Percentiles rank a stretch among this genome's conserved stretches.
phyloP scores from a whole-genome alignment of 2,797 vertebrate species.

The Semotilus atromaculatus region DNA sequence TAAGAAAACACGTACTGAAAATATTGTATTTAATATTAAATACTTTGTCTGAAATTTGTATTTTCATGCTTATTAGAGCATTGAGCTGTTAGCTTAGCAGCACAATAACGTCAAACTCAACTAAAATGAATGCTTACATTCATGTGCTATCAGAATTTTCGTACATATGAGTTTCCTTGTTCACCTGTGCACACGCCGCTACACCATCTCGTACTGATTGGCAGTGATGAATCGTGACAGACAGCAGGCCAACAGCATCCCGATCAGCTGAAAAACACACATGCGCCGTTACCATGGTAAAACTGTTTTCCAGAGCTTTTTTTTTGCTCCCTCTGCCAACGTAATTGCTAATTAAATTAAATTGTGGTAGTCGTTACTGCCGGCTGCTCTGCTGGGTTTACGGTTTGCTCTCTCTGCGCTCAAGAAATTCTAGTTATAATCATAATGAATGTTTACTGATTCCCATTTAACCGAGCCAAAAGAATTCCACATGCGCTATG shows the following conservation, averaged over 20 bases:
- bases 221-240: conserved; percentile 92
- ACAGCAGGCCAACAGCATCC: conserved; percentile 92
- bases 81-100: not conserved
- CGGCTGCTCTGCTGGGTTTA: conserved; percentile 20
- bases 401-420: not conserved
- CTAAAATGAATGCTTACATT: not conserved
- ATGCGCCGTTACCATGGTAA: conserved; percentile 33
- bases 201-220: conserved; percentile 99
- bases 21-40: not conserved
- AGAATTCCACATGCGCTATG: not conserved
- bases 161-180: not conserved
- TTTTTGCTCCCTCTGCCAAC: not conserved
- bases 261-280: conserved; percentile 83
- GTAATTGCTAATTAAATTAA: conserved; percentile 45
- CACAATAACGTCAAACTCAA: not conserved
- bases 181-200: conserved; percentile 75
- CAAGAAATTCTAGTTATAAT: conserved; percentile 19
- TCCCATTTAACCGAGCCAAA: conserved; percentile 28
- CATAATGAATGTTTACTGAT: conserved; percentile 33
- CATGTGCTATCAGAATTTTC: not conserved
- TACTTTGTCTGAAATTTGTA: not conserved
- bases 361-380: conserved; percentile 22
- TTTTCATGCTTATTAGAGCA: not conserved
- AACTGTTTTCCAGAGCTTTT: not conserved
- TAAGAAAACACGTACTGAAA: not conserved